Conservation (phyloP, 2,113 vertebrate genomes). For the Progne subis region DNA sequence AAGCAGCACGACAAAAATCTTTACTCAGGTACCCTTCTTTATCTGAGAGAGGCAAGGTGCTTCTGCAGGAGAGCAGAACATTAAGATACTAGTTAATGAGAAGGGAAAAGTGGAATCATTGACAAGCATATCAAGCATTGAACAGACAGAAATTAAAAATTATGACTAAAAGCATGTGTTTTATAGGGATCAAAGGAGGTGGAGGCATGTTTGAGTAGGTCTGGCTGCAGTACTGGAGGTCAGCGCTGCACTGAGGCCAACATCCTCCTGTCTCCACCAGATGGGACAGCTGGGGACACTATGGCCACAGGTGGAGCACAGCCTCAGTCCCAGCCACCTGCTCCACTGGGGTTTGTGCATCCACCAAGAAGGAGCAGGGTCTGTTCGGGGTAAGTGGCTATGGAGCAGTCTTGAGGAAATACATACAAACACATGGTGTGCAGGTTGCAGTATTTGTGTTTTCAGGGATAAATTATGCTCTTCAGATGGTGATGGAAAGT, state of each 20-base stretch:
- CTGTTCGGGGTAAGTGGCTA: fast-evolving
- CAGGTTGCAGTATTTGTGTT: neutral
- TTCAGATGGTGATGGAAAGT: neutral
- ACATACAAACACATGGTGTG: neutral
- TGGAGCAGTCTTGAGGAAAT: neutral
- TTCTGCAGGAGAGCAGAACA: neutral
- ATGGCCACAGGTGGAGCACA: neutral
- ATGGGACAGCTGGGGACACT: neutral
- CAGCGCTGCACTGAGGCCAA: neutral
- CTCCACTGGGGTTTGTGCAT: neutral
- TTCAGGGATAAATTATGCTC: neutral
- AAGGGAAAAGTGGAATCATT: neutral
- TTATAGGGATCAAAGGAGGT: neutral
- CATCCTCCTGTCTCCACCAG: neutral
- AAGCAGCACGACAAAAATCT: neutral
- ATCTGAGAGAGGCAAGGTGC: neutral
- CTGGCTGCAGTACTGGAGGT: neutral
- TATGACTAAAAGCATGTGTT: neutral
- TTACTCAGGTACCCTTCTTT: fast-evolving
- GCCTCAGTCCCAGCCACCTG: neutral
- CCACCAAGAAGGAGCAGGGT: neutral
- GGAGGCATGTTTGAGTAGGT: neutral
- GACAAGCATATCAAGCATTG: neutral
- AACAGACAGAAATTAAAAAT: neutral
- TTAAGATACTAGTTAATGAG: neutral